phyloP scores from a whole-genome alignment of 2,113 vertebrate species.

The Microtus richardsoni region DNA sequence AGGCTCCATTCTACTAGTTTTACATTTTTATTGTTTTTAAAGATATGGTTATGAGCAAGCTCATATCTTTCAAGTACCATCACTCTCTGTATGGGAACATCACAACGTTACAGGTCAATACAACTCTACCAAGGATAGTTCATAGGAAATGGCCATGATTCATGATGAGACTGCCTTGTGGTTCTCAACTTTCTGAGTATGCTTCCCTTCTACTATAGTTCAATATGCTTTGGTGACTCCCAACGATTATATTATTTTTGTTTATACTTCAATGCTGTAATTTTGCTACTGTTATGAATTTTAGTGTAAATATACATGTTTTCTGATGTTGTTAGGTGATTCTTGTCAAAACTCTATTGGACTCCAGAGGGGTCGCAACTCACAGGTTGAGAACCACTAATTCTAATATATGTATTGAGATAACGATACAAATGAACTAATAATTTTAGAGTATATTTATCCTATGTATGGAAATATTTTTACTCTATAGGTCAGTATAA shows the following conservation, averaged over 20 bases:
- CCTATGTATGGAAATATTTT: background rate
- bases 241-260: background rate
- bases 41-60: background rate
- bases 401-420: background rate
- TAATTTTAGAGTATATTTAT: background rate
- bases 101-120: background rate
- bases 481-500: background rate
- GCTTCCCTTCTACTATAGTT: background rate
- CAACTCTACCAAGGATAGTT: background rate
- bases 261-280: background rate
- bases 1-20: background rate
- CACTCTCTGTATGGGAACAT: background rate
- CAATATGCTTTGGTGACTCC: background rate
- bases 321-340: background rate
- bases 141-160: background rate
- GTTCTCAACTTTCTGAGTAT: background rate
- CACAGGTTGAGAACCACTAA: background rate
- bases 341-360: background rate
- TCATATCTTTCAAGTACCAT: background rate
- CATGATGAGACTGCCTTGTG: background rate
- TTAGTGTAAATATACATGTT: background rate
- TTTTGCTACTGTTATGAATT: background rate
- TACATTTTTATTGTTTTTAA: background rate
- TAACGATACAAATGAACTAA: background rate
- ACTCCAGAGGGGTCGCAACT: fast-evolving